Conservation (phyloP, 2,113 vertebrate genomes). For the Nothoprocta perdicaria region DNA sequence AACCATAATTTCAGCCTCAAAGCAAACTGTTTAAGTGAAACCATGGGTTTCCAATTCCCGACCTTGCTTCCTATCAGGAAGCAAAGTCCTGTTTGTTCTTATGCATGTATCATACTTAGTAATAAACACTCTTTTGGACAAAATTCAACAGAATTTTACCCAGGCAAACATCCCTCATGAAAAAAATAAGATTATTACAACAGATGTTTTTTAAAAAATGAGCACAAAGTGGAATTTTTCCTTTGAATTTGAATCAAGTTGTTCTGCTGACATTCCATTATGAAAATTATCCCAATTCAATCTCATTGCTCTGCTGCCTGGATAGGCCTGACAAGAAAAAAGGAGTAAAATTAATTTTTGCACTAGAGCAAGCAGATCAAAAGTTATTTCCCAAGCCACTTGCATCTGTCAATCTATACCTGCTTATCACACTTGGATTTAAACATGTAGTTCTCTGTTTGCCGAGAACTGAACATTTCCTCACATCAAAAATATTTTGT, state of each 20-base stretch:
- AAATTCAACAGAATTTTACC: neutral
- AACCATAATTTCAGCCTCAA: neutral
- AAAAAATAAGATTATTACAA: neutral
- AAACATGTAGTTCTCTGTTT: neutral
- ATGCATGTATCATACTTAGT: neutral
- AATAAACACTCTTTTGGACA: neutral
- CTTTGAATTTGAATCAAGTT: neutral
- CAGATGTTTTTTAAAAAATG: neutral
- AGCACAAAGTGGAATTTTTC: neutral
- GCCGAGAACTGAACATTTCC: neutral
- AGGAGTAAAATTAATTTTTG: neutral
- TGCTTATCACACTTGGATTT: neutral
- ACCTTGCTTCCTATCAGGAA: neutral
- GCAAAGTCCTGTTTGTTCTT: neutral
- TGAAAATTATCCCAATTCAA: neutral
- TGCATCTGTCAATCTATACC: neutral
- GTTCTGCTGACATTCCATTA: neutral
- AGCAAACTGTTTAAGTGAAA: neutral
- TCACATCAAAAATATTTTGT: neutral
- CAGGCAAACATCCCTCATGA: accelerated
- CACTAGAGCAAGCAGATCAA: neutral
- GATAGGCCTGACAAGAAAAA: neutral
- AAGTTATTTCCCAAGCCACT: neutral
- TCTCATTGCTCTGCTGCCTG: neutral
- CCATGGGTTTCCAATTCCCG: neutral